These are phyloP conservation scores for Thaumetopoea pityocampa DNA, from an alignment of 1,140 invertebrate species.

Conservation along the genomic window DNA sequence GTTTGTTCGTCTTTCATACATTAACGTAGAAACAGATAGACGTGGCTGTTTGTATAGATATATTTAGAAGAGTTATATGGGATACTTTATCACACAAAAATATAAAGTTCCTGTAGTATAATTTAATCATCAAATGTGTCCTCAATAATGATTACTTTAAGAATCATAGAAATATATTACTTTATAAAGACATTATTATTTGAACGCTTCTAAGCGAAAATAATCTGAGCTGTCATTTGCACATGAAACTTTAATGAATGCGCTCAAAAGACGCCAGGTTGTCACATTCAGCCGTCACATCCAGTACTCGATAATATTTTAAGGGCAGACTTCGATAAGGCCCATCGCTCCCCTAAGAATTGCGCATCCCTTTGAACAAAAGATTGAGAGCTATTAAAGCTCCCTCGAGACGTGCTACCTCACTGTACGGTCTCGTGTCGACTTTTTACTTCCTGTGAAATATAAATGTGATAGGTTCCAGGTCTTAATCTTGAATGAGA, in stretches of 20 bases:
- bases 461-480: slow-evolving; percentile 19
- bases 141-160: too few species aligned
- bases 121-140: too few species aligned
- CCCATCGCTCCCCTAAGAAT: slow-evolving; percentile 19
- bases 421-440: slow-evolving; percentile 5
- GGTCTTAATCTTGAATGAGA: slow-evolving; percentile 13
- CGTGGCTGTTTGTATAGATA: too few species aligned
- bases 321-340: slow-evolving; percentile 14
- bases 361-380: slow-evolving; percentile 21
- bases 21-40: too few species aligned
- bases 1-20: too few species aligned
- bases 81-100: too few species aligned
- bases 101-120: too few species aligned
- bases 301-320: slow-evolving; percentile 26
- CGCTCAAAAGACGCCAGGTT: slow-evolving; percentile 19
- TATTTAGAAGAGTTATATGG: too few species aligned
- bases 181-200: too few species aligned
- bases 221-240: slow-evolving; percentile 16
- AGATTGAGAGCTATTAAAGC: slow-evolving; percentile 30
- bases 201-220: too few species aligned
- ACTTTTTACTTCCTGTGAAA: slow-evolving; percentile 19
- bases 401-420: slow-evolving; percentile 1
- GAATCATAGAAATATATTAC: too few species aligned
- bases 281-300: slow-evolving; percentile 21
- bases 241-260: slow-evolving; percentile 23